A percentile compares a stretch with the other conserved stretches of the same genome.
These are phyloP conservation scores for Rhyacichthys aspro DNA, from an alignment of 2,797 vertebrate genomes.

Conservation along the genomic window DNA sequence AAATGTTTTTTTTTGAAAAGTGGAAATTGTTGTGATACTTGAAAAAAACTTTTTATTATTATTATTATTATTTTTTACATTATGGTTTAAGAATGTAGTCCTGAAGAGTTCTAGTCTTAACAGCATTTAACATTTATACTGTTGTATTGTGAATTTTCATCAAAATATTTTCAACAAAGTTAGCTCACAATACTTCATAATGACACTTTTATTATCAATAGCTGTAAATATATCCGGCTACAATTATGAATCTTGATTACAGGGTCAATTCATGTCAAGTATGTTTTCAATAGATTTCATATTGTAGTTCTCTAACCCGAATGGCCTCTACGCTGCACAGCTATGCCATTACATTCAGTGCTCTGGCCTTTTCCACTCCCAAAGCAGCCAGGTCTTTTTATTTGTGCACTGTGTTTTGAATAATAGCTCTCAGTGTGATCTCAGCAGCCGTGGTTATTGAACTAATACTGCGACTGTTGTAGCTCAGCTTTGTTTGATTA, in stretches of 20 bases:
- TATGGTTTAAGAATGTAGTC: too few relatives aligned
- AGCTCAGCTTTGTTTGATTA: neutral
- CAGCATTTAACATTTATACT: too few relatives aligned
- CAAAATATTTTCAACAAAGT: too few relatives aligned
- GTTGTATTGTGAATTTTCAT: too few relatives aligned
- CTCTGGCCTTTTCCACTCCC: slow-evolving; percentile 42
- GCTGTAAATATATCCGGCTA: neutral
- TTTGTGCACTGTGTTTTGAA: slow-evolving; percentile 44
- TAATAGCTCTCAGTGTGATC: slow-evolving; percentile 26
- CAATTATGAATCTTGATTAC: neutral
- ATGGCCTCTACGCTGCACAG: slow-evolving; percentile 28
- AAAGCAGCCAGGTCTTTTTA: slow-evolving; percentile 31
- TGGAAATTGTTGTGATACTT: too few relatives aligned
- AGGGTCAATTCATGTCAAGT: too few relatives aligned
- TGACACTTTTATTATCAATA: too few relatives aligned
- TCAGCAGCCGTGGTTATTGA: slow-evolving; percentile 32
- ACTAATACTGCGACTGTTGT: slow-evolving; percentile 22
- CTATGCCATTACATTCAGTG: slow-evolving; percentile 35
- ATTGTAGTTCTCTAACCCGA: slow-evolving; percentile 31
- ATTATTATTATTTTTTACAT: too few relatives aligned
- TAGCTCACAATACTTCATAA: too few relatives aligned
- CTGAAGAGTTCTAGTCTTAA: too few relatives aligned
- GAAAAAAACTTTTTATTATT: too few relatives aligned
- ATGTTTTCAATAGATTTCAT: slow-evolving; percentile 34
- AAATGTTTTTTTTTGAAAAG: too few relatives aligned